Base-by-base conservation (phyloP, 2,888 invertebrate species). In the Pandemis corylana region DNA sequence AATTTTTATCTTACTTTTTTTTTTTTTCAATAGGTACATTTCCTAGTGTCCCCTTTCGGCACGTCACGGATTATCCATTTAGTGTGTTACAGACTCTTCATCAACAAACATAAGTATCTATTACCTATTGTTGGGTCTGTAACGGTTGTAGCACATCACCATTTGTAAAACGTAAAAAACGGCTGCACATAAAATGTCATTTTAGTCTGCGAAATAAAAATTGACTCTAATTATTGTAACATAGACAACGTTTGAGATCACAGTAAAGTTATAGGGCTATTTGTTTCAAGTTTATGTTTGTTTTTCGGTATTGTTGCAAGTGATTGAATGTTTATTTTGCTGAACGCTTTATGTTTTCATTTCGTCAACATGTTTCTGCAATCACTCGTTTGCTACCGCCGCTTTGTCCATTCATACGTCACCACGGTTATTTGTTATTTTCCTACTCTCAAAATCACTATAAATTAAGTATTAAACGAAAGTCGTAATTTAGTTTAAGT, bases 321-420 rank as follows among this genome's bases (percentile, higher is more conserved):
- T 66, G 61, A 56, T 66, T 65, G 10, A 41, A 46, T 68, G 59
- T 74, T 74, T 15, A 15, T 66, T 74, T 70, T 65, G 70, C 74
- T 74, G 70, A 42, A 61, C 15, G 66, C 66, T 66, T 69, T 66
- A 68, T 63, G 20, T 68, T 67, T 20, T 70, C 51, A 67, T 76
- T 59, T 76, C 74, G 68, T 67, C 68, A 65, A 70, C 44, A 65
- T 69, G 10, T 53, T 70, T 53, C 41, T 70, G 65, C 68, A 59
- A 49, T 61, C 42, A 74, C 49, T 69, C 59, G 49, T 69, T 71
- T 69, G 69, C 69, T 74, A 66, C 36, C 51, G 64, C 69, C 20
- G 70, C 66, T 75, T 75, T 53, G 56, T 73, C 41, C 36, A 68
- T 41, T 73, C 67, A 10, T 44, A 67, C 62, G 10, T 41, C 64